Conservation (phyloP, 1,140 invertebrate genomes). For the Vanessa tameamea region DNA sequence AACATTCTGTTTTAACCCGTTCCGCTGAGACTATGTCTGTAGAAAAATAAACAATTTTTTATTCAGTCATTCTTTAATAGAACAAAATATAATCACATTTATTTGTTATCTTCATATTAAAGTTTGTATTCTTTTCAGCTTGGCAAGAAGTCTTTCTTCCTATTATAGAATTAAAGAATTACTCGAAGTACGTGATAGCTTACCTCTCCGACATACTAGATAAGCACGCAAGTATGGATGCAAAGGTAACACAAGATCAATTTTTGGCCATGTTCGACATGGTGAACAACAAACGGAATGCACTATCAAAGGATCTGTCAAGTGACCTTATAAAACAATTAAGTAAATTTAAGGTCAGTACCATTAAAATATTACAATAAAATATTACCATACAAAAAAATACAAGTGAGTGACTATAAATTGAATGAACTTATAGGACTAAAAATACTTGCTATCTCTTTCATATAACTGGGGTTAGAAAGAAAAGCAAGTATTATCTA, state of each 20-base stretch:
- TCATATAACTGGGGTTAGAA: too few species aligned
- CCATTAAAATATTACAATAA: not conserved
- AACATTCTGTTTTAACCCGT: too few species aligned
- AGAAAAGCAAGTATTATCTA: too few species aligned
- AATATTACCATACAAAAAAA: not conserved
- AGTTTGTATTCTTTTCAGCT: slow-evolving; percentile 73
- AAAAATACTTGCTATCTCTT: too few species aligned
- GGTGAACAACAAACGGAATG: slow-evolving; percentile 62
- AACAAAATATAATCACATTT: not conserved
- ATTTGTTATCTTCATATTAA: not conserved
- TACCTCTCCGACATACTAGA: slow-evolving; percentile 85
- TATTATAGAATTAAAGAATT: slow-evolving; percentile 86
- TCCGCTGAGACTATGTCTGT: too few species aligned
- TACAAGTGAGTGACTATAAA: too few species aligned
- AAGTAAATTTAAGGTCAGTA: slow-evolving; percentile 74
- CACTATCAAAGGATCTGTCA: slow-evolving; percentile 66
- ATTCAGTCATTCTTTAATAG: not conserved
- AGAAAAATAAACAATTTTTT: too few species aligned
- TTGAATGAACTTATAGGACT: too few species aligned
- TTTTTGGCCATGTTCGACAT: slow-evolving; percentile 68
- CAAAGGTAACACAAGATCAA: slow-evolving; percentile 84
- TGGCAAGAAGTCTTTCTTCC: slow-evolving; percentile 92
- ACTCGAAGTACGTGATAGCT: slow-evolving; percentile 85
- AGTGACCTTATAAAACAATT: slow-evolving; percentile 76
- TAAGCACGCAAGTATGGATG: slow-evolving; percentile 82